These are phyloP conservation scores for Heteractis magnifica DNA, from an alignment of 92 coral and sea anemone genomes.

Conservation along the genomic window DNA sequence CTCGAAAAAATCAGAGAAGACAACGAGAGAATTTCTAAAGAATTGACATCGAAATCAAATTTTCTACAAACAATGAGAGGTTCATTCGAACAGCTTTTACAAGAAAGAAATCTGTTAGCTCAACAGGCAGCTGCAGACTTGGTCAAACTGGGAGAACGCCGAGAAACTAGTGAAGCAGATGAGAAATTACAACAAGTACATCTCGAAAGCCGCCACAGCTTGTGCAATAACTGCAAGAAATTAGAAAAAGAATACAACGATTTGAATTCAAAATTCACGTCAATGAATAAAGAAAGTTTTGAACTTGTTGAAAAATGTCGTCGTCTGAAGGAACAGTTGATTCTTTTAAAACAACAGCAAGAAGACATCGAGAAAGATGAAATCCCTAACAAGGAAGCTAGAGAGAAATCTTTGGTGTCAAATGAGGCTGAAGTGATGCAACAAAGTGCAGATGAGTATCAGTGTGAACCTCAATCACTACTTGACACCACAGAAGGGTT, in stretches of 20 bases:
- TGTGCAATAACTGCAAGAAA: conserved; percentile 18
- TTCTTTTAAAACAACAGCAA: conserved; percentile 28
- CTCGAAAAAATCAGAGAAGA: conserved; percentile 24
- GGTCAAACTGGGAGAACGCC: not conserved
- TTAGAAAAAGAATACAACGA: conserved; percentile 40
- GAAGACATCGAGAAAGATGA: conserved; percentile 9
- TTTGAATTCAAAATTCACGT: conserved; percentile 27
- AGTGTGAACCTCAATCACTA: conserved; percentile 34
- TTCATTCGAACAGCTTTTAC: conserved; percentile 32
- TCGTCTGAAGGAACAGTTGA: conserved; percentile 35
- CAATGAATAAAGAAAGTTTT: conserved; percentile 49
- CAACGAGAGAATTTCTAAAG: conserved; percentile 26
- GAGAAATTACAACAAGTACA: conserved; percentile 4
- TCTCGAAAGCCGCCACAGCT: not conserved
- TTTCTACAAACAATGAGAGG: conserved; percentile 30
- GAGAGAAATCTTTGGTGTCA: not conserved
- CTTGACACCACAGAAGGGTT: not conserved
- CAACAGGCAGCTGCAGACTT: conserved; percentile 20
- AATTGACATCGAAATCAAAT: conserved; percentile 22
- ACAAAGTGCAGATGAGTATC: not conserved
- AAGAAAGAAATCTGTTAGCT: conserved; percentile 27
- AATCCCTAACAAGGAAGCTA: not conserved
- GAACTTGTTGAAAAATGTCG: conserved; percentile 46
- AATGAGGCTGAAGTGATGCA: not conserved
- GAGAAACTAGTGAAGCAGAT: conserved; percentile 11